Evolutionary conservation across 2,113 vertebrate genomes (phyloP), one percentile per base, ranked within the genome.

Genomic region (Ranitomeya imitator): DNA sequence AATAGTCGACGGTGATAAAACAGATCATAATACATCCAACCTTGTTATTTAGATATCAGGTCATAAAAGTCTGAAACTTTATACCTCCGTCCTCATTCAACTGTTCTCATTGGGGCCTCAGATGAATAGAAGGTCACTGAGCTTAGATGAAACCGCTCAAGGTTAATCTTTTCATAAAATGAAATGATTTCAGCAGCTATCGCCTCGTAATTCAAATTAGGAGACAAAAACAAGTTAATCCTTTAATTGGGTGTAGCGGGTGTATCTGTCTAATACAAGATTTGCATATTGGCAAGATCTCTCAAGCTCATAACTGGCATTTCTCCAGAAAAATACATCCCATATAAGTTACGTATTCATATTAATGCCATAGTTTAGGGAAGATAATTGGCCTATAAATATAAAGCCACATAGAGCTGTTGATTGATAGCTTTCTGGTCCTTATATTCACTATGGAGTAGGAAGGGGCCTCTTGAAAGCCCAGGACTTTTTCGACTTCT

Each of bases 201-300:
- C 21, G 52, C 7, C 7, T 54, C 2, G 1, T n/a, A 51, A 69
- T 23, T 57, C 16, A 65, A 21, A 55, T 69, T 79, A 67, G 15
- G 76, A 52, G 65, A 31, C 16, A 69, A 31, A 57, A 69, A 78
- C 71, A 60, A 19, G 19, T 52, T 69, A 86, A 79, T 79, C 74
- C 10, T 18, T 79, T 57, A 26, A 74, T 85, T 77, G 31, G 15
- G 31, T 45, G 37, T 45, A 45, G 37, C 37, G 76, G 61, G 77
- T 86, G 85, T 69, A 52, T 23, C 61, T 80, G 78, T 78, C 31
- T 60, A 71, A 51, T 23, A 19, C 23, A 12, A 57, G 52, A 26
- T 87, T 87, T 81, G 16, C 77, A 80, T 54, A 60, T 13, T 87
- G 78, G 78, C 77, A 81, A n/a, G 63, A 59, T 59, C 14, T 60